A percentile compares a stretch with the other conserved stretches of the same genome.
These are phyloP conservation scores for Ovis aries DNA, from an alignment of 2,113 vertebrate species.

Conservation along the genomic window ARS-UI_Ramb_v3.0 NC_056066.1:65637501-65638000, in stretches of 20 bases:
- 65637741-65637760: not conserved
- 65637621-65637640: not conserved
- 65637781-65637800: slow-evolving; percentile 97
- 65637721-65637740: not conserved
- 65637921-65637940: slow-evolving; percentile 93
- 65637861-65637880: slow-evolving; percentile 97
- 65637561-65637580: not conserved
- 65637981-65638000: not conserved
- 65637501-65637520: not conserved
- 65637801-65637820: slow-evolving; percentile 99
- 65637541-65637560: not conserved
- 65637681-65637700: not conserved
- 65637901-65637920: slow-evolving; percentile 99
- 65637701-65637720: accelerated
- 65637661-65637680: not conserved
- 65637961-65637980: not conserved
- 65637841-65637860: slow-evolving; percentile 99
- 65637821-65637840: slow-evolving; percentile 96
- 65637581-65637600: not conserved
- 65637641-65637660: not conserved
- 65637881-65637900: slow-evolving; percentile 98
- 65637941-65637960: slow-evolving; percentile 67
- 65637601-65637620: not conserved
- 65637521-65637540: not conserved
- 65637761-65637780: slow-evolving; percentile 75